phyloP scores from a whole-genome alignment of 2,888 invertebrate species.

The Taenaris catops region DNA sequence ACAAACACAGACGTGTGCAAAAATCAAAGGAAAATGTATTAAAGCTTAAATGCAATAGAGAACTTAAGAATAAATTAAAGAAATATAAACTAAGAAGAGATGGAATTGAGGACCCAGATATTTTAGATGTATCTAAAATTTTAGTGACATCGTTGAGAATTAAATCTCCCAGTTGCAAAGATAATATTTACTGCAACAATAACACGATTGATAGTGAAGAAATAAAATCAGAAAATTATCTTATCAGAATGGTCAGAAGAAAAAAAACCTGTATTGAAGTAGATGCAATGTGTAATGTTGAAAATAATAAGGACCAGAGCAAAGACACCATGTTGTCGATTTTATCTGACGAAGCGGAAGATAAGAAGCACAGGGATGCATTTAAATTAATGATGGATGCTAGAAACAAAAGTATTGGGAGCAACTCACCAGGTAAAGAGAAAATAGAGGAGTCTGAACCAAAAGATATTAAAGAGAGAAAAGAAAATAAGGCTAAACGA shows the following conservation, averaged over 20 bases:
- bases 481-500: slow-evolving; percentile 60
- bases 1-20: slow-evolving; percentile 32
- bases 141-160: slow-evolving; percentile 47
- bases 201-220: slow-evolving; percentile 29
- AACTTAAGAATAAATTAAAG: slow-evolving; percentile 54
- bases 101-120: slow-evolving; percentile 64
- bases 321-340: slow-evolving; percentile 9
- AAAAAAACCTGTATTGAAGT: slow-evolving; percentile 30
- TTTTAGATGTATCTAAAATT: slow-evolving; percentile 57
- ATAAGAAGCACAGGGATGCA: slow-evolving; percentile 70
- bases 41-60: slow-evolving; percentile 46
- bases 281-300: not conserved
- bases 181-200: slow-evolving; percentile 10
- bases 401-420: slow-evolving; percentile 81
- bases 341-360: slow-evolving; percentile 28
- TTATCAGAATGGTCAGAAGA: slow-evolving; percentile 56
- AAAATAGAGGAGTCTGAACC: slow-evolving; percentile 38
- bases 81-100: slow-evolving; percentile 61
- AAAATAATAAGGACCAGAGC: slow-evolving; percentile 5
- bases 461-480: slow-evolving; percentile 41
- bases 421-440: slow-evolving; percentile 82
- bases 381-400: slow-evolving; percentile 85
- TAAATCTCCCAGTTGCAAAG: slow-evolving; percentile 43
- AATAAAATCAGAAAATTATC: slow-evolving; percentile 47
- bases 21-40: slow-evolving; percentile 45